phyloP scores from a whole-genome alignment of 2,888 invertebrate genomes.

The Lacanobia wlatinum region DNA sequence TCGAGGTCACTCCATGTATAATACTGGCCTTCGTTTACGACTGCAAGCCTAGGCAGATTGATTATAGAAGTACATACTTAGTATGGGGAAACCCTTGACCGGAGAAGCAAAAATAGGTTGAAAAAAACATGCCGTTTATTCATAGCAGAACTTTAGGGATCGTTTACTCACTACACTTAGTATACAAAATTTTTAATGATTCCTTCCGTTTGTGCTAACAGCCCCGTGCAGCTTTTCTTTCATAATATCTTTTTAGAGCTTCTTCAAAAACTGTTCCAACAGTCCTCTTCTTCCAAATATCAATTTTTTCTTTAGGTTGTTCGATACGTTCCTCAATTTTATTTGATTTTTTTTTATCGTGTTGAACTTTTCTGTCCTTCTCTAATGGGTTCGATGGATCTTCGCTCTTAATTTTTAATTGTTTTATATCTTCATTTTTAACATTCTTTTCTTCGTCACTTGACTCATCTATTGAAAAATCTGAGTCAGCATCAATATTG shows the following conservation, averaged over 20 bases:
- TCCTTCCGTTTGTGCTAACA: conserved; percentile 45
- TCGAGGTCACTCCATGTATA: no score
- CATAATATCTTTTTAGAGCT: conserved; percentile 94
- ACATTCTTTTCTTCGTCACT: conserved; percentile 85
- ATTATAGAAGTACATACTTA: no score
- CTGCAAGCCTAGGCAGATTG: no score
- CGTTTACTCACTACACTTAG: no score
- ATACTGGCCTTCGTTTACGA: no score
- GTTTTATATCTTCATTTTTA: conserved; percentile 61
- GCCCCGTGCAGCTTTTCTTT: conserved; percentile 92
- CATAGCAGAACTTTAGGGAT: no score
- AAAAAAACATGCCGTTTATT: neutral
- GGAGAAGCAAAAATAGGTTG: neutral
- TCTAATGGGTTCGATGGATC: conserved; percentile 35
- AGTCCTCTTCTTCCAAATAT: conserved; percentile 96
- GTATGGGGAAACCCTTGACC: neutral
- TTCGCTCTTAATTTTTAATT: conserved; percentile 60
- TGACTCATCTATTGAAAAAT: conserved; percentile 93
- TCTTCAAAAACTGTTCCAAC: conserved; percentile 94
- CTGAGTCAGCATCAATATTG: conserved; percentile 94
- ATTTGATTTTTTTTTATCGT: conserved; percentile 58
- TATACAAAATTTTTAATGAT: neutral
- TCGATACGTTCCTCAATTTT: conserved; percentile 60
- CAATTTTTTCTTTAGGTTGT: conserved; percentile 88
- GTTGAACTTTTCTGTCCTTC: conserved; percentile 58